Evolutionary conservation across 2,797 vertebrate genomes (phyloP), one percentile per base, ranked within the genome.

Genomic region (Rhadinocentrus ornatus): DNA sequence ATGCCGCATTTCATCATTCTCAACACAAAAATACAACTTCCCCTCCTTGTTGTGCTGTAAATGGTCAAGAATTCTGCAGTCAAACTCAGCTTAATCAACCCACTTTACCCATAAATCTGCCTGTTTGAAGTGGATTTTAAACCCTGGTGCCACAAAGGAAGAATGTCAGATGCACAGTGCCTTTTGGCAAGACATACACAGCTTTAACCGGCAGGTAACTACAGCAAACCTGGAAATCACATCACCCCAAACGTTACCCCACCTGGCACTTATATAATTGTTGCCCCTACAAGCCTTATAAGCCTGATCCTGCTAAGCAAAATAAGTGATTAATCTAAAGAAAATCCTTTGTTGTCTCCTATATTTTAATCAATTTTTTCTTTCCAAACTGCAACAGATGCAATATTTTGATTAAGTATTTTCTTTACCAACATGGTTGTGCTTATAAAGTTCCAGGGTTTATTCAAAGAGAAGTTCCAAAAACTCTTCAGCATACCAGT

Each of bases 171-270:
- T 0, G 13, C 54, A 50, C 54, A 46, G 48, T 32, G 66, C 64
- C 72, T 71, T 68, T 9, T 26, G 69, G 77, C 59, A 62, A 77
- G 64, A 76, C 57, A 55, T 34, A 20, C 62, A 57, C 41, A 58
- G 37, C 62, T 52, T 62, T 71, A 61, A 60, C n/a, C 32, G 29
- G 65, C 66, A 16, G 64, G 59, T 84, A 68, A 73, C 81, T 13
- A n/a, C 76, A 80, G 66, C 66, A 48, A n/a, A 48, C 68, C 63
- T 82, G 83, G 86, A 77, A 78, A 50, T 69, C 52, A 44, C 56
- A 61, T 20, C 70, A 60, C 44, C 29, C 82, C 78, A 86, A 83
- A 86, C 82, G 77, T 74, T 73, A 80, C n/a, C 72, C 82, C 83
- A 80, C 73, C 77, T 78, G 83, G 59, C 75, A 71, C 46, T 32